Conservation (phyloP, 2,113 vertebrate species). For the Xenopus tropicalis region UCB_Xtro_10.0 CM004449.2:122014501-122015000, state of each 20-base stretch:
- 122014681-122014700: background rate
- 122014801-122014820: background rate
- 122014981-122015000: background rate
- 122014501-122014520: too few species aligned
- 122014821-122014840: slow-evolving; percentile 2
- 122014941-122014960: slow-evolving; percentile 15
- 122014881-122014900: slow-evolving; percentile 29
- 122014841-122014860: slow-evolving; percentile 7
- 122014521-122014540: too few species aligned
- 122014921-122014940: slow-evolving; percentile 7
- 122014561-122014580: too few species aligned
- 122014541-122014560: too few species aligned
- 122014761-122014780: background rate
- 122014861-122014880: slow-evolving; percentile 22
- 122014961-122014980: slow-evolving; percentile 14
- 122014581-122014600: too few species aligned
- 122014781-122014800: slow-evolving; percentile 6
- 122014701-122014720: background rate
- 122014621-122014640: too few species aligned
- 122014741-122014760: background rate
- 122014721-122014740: background rate
- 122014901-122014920: slow-evolving; percentile 31
- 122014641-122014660: too few species aligned
- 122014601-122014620: too few species aligned
- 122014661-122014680: too few species aligned